A percentile compares a stretch with the other conserved stretches of the same genome.
These are phyloP conservation scores for Pitta sordida DNA, from an alignment of 2,113 vertebrate species.

Conservation along the genomic window DNA sequence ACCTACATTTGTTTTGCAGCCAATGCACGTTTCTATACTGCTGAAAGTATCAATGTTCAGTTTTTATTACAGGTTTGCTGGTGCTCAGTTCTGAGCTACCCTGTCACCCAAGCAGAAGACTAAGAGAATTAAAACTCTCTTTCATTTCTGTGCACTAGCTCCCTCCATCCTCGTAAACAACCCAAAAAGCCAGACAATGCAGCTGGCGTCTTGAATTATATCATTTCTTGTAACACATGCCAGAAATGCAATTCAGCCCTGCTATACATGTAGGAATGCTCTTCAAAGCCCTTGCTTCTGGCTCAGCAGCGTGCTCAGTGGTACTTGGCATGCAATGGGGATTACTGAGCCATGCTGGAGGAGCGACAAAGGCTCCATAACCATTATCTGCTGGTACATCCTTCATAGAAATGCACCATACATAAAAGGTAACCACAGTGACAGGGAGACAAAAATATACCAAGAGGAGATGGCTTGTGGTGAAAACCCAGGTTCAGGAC, in stretches of 20 bases:
- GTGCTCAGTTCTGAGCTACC: not conserved
- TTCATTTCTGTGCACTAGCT: not conserved
- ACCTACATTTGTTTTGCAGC: not conserved
- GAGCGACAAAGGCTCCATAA: not conserved
- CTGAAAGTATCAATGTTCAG: not conserved
- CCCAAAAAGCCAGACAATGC: constrained; percentile 2
- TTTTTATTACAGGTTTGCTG: not conserved
- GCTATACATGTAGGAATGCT: not conserved
- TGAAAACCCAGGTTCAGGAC: not conserved
- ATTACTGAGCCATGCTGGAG: not conserved
- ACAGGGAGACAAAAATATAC: not conserved
- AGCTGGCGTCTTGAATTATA: constrained; percentile 38
- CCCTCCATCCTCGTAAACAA: not conserved
- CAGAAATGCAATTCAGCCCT: not conserved
- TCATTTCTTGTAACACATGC: constrained; percentile 1
- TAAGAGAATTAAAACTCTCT: not conserved
- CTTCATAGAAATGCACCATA: not conserved
- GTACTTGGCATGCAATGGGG: not conserved
- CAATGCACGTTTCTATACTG: not conserved
- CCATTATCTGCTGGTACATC: not conserved
- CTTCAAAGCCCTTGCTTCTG: not conserved
- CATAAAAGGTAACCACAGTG: not conserved
- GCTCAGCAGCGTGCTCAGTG: not conserved
- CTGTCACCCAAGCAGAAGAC: not conserved
- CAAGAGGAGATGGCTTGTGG: not conserved